phyloP scores from a whole-genome alignment of 2,888 invertebrate species.

The Lymantria dispar region DNA sequence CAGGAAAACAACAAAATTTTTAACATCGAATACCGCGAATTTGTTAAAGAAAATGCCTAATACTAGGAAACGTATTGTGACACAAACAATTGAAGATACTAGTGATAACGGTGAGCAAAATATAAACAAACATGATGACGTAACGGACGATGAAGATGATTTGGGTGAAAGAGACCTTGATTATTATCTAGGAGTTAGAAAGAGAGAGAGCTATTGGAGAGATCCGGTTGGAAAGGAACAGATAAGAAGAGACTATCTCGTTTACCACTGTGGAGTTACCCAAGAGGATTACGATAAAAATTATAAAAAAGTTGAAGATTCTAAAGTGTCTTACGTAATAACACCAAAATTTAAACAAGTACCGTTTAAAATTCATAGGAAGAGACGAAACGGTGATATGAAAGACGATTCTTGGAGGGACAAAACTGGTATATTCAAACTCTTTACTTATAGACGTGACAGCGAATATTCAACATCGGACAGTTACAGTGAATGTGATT shows the following conservation, averaged over 20 bases:
- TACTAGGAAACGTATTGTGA: constrained; percentile 46
- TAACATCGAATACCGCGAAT: constrained; percentile 60
- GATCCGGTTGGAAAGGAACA: constrained; percentile 68
- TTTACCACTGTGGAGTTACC: constrained; percentile 68
- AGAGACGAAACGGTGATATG: constrained; percentile 42
- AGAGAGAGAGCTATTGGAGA: constrained; percentile 68
- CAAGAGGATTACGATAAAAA: constrained; percentile 67
- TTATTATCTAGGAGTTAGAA: constrained; percentile 67
- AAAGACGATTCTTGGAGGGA: constrained; percentile 70
- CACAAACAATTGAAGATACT: constrained; percentile 45
- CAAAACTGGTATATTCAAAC: constrained; percentile 62
- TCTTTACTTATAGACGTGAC: constrained; percentile 62
- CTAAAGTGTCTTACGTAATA: constrained; percentile 41
- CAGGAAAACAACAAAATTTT: constrained; percentile 70
- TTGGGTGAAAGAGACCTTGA: constrained; percentile 68
- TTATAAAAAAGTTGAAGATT: constrained; percentile 44
- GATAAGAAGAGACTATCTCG: constrained; percentile 67
- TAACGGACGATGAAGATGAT: constrained; percentile 46
- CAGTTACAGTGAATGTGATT: constrained; percentile 75
- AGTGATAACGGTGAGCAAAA: constrained; percentile 25
- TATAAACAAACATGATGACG: constrained; percentile 25
- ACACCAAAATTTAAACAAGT: constrained; percentile 68
- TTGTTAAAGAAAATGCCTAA: constrained; percentile 65
- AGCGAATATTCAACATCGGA: constrained; percentile 69
- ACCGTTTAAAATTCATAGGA: constrained; percentile 71